Evolutionary conservation across 2,888 invertebrate species (phyloP), one percentile per base, ranked within the genome.

Genomic region (Spilosoma lubricipeda): DNA sequence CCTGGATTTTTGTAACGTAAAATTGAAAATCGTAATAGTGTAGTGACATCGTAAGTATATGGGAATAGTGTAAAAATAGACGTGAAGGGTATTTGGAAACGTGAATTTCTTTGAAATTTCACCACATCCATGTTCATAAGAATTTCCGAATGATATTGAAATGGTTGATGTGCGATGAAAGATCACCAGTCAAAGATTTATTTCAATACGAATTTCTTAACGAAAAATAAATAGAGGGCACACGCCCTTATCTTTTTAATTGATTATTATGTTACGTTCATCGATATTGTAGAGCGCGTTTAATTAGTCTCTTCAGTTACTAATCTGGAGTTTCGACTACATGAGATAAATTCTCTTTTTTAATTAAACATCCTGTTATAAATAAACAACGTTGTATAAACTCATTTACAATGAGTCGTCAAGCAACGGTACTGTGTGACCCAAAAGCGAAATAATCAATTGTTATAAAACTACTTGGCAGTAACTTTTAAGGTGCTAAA

Each of bases 401-500:
- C 18, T 20, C 2, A 30, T 2, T 67, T 67, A 45, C 27, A 18
- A 11, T n/a, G 59, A 68, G 63, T 39, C 0, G 18, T n/a, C 63
- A 27, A 64, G 13, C 39, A 36, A 48, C 45, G 39, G 63, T 30
- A 36, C 69, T 69, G 27, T 69, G 27, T 42, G 36, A 71, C 27
- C 70, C 70, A 78, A 80, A 82, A 81, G 81, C 78, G 70, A 80
- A 80, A 81, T 71, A 76, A 78, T 80, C 75, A 80, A 80, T 73
- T 76, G 77, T 77, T 73, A 67, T 79, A 84, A 42, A 42, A 75
- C 86, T 84, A 84, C 81, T 81, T 79, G 82, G 81, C 80, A 80
- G 76, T 82, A 79, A 83, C 77, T 77, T 81, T 84, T 85, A 84
- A 85, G 79, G 89, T 90, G 91, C 92, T 93, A 93, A 91, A 88